Conservation (phyloP, 1,140 invertebrate genomes). For the Drosophila quadrilineata region DNA sequence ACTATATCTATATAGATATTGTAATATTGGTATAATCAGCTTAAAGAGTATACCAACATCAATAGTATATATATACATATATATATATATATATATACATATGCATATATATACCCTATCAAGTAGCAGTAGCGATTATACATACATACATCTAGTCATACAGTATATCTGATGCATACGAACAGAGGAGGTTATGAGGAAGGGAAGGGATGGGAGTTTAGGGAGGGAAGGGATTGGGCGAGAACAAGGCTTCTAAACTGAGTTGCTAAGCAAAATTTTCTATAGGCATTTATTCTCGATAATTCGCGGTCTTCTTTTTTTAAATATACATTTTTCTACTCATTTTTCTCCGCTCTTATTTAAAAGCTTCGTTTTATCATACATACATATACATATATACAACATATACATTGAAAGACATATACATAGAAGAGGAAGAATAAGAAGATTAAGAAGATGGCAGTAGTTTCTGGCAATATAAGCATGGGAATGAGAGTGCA, state of each 20-base stretch:
- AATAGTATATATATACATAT: constrained; percentile 14
- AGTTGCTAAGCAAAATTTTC: constrained; percentile 68
- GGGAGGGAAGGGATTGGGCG: constrained; percentile 8
- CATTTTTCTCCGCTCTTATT: neutral
- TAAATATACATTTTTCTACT: constrained; percentile 31
- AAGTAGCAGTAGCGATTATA: constrained; percentile 58
- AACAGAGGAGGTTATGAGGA: constrained; percentile 26
- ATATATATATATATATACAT: constrained; percentile 30
- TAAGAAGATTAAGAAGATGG: too few species aligned
- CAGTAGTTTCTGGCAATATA: too few species aligned
- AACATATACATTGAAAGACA: constrained; percentile 26
- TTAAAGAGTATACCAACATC: neutral
- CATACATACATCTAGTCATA: constrained; percentile 58
- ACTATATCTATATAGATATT: constrained; percentile 12
- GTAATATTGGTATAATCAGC: constrained; percentile 9
- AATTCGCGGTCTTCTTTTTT: constrained; percentile 23
- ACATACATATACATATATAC: constrained; percentile 1
- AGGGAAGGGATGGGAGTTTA: constrained; percentile 19
- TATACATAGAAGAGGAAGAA: too few species aligned
- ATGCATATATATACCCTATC: constrained; percentile 25
- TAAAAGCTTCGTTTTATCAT: constrained; percentile 37
- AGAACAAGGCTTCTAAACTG: constrained; percentile 42
- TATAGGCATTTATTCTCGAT: constrained; percentile 35
- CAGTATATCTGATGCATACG: constrained; percentile 40
- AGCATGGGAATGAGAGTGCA: too few species aligned